Evolutionary conservation across 2,113 vertebrate genomes (phyloP).

Genomic region (Calidris pugnax): DNA sequence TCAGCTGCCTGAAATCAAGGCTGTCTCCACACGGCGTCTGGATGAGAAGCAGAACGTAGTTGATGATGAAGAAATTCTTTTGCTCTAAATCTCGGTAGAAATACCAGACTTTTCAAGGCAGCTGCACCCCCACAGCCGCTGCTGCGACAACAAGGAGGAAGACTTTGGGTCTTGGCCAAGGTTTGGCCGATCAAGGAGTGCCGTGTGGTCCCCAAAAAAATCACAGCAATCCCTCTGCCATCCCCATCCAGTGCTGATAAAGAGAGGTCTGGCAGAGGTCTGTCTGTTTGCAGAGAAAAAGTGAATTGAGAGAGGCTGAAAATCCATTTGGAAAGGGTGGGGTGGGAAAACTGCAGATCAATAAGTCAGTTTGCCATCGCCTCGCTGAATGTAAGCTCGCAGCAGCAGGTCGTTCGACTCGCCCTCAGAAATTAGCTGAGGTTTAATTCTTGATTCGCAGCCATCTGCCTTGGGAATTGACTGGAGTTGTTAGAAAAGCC

Average conservation of each 20-base stretch:
- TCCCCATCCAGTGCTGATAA: not conserved
- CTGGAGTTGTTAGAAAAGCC: conserved; percentile 41
- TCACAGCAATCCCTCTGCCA: not conserved
- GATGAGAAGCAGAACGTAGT: fast-evolving
- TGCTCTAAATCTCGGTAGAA: not conserved
- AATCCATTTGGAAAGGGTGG: not conserved
- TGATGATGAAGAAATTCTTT: not conserved
- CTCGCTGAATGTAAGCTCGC: not conserved
- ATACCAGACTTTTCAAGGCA: not conserved
- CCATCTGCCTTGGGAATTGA: conserved; percentile 31
- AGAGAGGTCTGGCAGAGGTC: not conserved
- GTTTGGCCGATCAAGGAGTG: not conserved
- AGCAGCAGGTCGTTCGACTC: not conserved
- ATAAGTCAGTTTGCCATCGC: not conserved
- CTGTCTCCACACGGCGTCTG: not conserved
- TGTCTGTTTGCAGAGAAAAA: not conserved
- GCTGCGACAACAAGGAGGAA: not conserved
- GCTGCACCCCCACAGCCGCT: not conserved
- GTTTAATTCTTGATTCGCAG: conserved; percentile 20
- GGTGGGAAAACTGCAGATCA: not conserved
- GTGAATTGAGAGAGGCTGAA: not conserved
- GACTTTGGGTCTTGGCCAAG: not conserved
- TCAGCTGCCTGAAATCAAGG: not conserved
- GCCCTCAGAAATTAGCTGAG: conserved; percentile 26
- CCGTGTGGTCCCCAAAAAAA: not conserved